These are phyloP conservation scores for Diachasma alloeum DNA, from an alignment of 1,140 invertebrate species.

Conservation along the genomic window DNA sequence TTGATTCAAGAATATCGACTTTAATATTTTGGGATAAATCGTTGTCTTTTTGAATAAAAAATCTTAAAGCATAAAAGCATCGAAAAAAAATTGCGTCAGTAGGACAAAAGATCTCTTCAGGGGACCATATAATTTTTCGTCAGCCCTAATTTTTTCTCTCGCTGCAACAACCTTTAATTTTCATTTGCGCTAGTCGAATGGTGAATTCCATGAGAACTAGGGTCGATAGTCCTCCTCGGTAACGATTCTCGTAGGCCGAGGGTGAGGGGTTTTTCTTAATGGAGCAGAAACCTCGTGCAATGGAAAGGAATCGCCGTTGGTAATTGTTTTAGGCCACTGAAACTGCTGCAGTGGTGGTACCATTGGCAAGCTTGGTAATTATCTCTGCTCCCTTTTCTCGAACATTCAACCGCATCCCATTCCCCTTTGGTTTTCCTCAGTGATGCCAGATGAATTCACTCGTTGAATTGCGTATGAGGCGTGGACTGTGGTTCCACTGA, in stretches of 20 bases:
- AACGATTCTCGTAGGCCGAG: conserved; percentile 33
- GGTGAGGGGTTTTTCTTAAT: conserved; percentile 36
- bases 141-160: no score
- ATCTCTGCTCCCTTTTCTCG: conserved; percentile 25
- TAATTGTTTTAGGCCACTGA: conserved; percentile 48
- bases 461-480: not conserved
- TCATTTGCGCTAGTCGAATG: not conserved
- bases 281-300: conserved; percentile 42
- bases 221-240: conserved; percentile 32
- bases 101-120: no score
- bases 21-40: no score
- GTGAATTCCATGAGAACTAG: not conserved
- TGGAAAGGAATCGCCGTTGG: conserved; percentile 45
- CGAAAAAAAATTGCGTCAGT: no score
- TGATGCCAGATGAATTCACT: not conserved
- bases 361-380: conserved; percentile 38
- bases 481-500: not conserved
- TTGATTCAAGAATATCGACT: no score
- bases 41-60: no score
- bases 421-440: not conserved
- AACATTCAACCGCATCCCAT: not conserved
- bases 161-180: not conserved
- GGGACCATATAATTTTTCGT: no score
- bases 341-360: conserved; percentile 9
- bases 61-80: no score